phyloP scores from a whole-genome alignment of 2,888 invertebrate genomes.

The Tridacna crocea region DNA sequence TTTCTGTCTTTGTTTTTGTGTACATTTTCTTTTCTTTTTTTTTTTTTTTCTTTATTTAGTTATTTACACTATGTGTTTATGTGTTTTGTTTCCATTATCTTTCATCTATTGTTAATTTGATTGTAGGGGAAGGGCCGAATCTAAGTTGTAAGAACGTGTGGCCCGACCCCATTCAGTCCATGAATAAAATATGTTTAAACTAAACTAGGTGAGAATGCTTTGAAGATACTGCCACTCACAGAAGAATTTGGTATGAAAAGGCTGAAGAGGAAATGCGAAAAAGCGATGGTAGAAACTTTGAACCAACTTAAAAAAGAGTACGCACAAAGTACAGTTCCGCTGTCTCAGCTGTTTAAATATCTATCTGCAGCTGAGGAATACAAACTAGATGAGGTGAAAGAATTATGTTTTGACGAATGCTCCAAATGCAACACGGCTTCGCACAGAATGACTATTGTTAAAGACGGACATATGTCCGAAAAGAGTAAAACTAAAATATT shows the following conservation, averaged over 20 bases:
- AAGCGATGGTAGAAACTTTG: constrained; percentile 23
- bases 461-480: constrained; percentile 47
- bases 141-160: no score
- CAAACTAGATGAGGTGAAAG: constrained; percentile 31
- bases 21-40: no score
- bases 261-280: constrained; percentile 32
- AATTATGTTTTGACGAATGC: constrained; percentile 44
- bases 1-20: no score
- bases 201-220: constrained; percentile 42
- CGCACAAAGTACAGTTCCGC: constrained; percentile 7
- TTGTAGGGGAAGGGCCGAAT: no score
- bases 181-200: no score
- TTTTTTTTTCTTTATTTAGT: no score
- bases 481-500: constrained; percentile 47
- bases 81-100: no score
- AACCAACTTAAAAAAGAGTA: constrained; percentile 5
- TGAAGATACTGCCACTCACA: constrained; percentile 43
- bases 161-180: no score
- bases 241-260: constrained; percentile 35
- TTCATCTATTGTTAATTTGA: no score
- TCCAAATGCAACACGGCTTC: constrained; percentile 12
- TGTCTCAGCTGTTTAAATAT: constrained; percentile 31
- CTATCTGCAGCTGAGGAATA: constrained; percentile 43
- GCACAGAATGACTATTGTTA: constrained; percentile 23
- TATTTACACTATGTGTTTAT: no score